Percentiles rank a stretch among this genome's conserved stretches.
Evolutionary conservation across 2,113 vertebrate species (phyloP).

Genomic region (Ploceus nigricollis): DNA sequence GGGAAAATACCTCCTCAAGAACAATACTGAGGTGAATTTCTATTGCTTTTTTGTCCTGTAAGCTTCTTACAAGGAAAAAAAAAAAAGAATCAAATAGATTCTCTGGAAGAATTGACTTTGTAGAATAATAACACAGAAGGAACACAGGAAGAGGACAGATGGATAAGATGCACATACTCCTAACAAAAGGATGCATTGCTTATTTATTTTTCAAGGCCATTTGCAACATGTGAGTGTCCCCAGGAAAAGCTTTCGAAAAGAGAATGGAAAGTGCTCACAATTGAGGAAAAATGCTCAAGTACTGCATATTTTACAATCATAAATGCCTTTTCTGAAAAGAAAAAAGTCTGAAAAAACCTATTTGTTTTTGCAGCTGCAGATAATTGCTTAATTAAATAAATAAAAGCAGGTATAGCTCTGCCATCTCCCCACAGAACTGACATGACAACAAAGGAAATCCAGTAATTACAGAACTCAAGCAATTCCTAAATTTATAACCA

Average conservation of each 20-base stretch:
- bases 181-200: background rate
- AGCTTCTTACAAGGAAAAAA: slow-evolving; percentile 24
- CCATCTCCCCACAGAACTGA: background rate
- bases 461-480: background rate
- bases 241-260: background rate
- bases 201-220: slow-evolving; percentile 21
- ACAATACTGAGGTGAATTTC: slow-evolving; percentile 42
- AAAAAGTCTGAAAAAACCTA: background rate
- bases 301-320: background rate
- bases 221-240: background rate
- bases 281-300: background rate
- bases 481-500: background rate
- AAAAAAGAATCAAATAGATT: slow-evolving; percentile 12
- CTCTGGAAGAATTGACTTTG: slow-evolving; percentile 36
- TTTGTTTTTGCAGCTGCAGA: background rate
- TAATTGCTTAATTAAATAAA: background rate
- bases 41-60: slow-evolving; percentile 66
- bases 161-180: background rate
- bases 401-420: background rate
- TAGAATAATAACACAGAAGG: slow-evolving; percentile 42
- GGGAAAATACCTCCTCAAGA: slow-evolving; percentile 35
- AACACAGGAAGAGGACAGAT: slow-evolving; percentile 28
- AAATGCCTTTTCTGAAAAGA: background rate
- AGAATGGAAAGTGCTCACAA: background rate
- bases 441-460: background rate